Evolutionary conservation across 2,888 invertebrate genomes (phyloP).

Genomic region (Ferdinandea cuprea): DNA sequence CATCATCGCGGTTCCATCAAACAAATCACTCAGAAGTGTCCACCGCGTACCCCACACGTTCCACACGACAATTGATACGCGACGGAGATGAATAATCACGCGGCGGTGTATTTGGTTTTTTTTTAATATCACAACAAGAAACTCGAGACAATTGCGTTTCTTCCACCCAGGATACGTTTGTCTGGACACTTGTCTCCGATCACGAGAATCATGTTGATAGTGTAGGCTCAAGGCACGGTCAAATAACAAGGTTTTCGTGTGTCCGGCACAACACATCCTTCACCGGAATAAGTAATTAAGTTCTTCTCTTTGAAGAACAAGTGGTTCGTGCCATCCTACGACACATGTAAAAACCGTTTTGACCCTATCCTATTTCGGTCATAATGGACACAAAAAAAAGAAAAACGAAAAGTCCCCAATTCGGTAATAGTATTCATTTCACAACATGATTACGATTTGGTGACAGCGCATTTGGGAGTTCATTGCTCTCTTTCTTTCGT

Average conservation of each 20-base stretch:
- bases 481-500: slow-evolving; percentile 45
- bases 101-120: not conserved
- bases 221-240: slow-evolving; percentile 11
- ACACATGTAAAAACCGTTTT: slow-evolving; percentile 14
- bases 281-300: slow-evolving; percentile 60
- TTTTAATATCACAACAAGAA: slow-evolving; percentile 18
- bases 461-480: slow-evolving; percentile 25
- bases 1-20: slow-evolving; percentile 66
- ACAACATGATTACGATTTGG: slow-evolving; percentile 9
- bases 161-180: slow-evolving; percentile 71
- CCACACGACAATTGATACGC: slow-evolving; percentile 58
- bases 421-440: slow-evolving; percentile 16
- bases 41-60: slow-evolving; percentile 53
- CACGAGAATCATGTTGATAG: slow-evolving; percentile 40
- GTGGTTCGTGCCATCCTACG: slow-evolving; percentile 44
- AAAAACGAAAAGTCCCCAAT: not conserved
- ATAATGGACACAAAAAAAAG: not conserved
- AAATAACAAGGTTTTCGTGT: slow-evolving; percentile 53
- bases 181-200: slow-evolving; percentile 68
- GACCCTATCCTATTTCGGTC: slow-evolving; percentile 11
- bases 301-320: slow-evolving; percentile 33
- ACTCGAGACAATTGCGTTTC: slow-evolving; percentile 36
- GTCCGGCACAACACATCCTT: slow-evolving; percentile 49
- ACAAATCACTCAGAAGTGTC: slow-evolving; percentile 55
- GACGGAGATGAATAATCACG: slow-evolving; percentile 53